Base-by-base conservation (phyloP, 2,888 invertebrate genomes). In the Yponomeuta plumbellus region DNA sequence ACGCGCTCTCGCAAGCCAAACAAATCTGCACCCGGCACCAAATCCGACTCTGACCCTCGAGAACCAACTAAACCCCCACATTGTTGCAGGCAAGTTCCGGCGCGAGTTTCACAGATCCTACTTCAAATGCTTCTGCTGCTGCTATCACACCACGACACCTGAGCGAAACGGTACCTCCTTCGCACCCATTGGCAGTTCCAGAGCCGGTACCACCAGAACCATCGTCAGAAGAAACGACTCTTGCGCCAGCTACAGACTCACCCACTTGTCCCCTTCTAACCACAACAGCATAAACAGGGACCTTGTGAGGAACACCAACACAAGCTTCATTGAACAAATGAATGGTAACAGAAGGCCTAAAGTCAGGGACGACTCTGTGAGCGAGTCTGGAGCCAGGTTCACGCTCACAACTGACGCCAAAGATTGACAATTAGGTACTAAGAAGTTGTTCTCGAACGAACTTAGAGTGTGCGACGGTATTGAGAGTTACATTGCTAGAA, bases 81-180 rank as follows among this genome's bases (percentile, higher is more conserved):
- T 61, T 61, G 61, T 61, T 61, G 5, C 93, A 95, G 95, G 94
- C 68, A 95, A 95, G 88, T 95, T 95, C 80, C 93, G 94, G 11
- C 92, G 94, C 70, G 95, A 95, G 78, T 95, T 95, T 80, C 93
- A 93, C 72, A 92, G 94, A 71, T 94, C 94, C 1, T 93, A 95
- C 81, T 94, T 93, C 80, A 93, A 93, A 75, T 94, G 94, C 70
- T 83, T 92, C 70, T 92, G 92, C 74, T 89, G 91, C 73, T 89
- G 89, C 67, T 79, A 75, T 58, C 70, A 77, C 8, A 69, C 77
- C 0, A 68, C 84, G 0, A 66, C 80, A 0, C 82, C 87, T 0
- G 85, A 87, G 22, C 83, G 85, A 66, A 90, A 88, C 69, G 89
- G 90, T 0, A 80, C 88, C 0, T 89, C 88, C 0, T 90, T 91